Conservation (phyloP, 1,140 invertebrate genomes). For the Rhyzopertha dominica region DNA sequence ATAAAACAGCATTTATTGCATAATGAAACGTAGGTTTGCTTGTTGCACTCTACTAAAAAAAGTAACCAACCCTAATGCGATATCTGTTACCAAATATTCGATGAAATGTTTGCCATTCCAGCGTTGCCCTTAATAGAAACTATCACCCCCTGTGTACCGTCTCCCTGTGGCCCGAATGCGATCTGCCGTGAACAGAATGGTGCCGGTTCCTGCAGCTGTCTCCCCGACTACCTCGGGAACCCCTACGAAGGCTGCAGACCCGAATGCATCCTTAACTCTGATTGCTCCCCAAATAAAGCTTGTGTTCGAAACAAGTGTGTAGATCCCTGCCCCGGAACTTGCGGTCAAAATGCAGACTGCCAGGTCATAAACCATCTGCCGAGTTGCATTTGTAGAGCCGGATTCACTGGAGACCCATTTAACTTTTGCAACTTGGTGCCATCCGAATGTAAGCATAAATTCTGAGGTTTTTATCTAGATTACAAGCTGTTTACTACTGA, state of each 20-base stretch:
- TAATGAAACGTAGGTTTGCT: too few species aligned
- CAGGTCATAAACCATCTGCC: conserved; percentile 53
- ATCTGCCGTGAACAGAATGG: conserved; percentile 44
- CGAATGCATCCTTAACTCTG: conserved; percentile 49
- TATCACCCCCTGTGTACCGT: conserved; percentile 45
- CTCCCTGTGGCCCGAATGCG: conserved; percentile 52
- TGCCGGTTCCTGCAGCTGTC: conserved; percentile 48
- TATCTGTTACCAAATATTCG: too few species aligned
- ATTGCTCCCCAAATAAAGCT: conserved; percentile 47
- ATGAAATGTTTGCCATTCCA: too few species aligned
- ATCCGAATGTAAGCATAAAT: conserved; percentile 28
- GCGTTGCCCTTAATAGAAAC: too few species aligned
- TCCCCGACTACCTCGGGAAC: conserved; percentile 51
- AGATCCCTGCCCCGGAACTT: conserved; percentile 51
- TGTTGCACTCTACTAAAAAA: too few species aligned
- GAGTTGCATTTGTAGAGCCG: conserved; percentile 52
- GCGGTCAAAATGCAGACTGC: conserved; percentile 52
- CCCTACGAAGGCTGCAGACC: conserved; percentile 49
- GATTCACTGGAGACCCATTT: conserved; percentile 55
- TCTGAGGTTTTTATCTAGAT: too few species aligned
- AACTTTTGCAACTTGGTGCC: conserved; percentile 44
- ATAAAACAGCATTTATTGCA: too few species aligned
- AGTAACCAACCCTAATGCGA: too few species aligned
- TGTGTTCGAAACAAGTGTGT: conserved; percentile 48
- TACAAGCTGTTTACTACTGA: too few species aligned